A percentile compares a stretch with the other conserved stretches of the same genome.
phyloP scores from a whole-genome alignment of 64 coral and sea anemone genomes.

The Montipora efflorescens region DNA sequence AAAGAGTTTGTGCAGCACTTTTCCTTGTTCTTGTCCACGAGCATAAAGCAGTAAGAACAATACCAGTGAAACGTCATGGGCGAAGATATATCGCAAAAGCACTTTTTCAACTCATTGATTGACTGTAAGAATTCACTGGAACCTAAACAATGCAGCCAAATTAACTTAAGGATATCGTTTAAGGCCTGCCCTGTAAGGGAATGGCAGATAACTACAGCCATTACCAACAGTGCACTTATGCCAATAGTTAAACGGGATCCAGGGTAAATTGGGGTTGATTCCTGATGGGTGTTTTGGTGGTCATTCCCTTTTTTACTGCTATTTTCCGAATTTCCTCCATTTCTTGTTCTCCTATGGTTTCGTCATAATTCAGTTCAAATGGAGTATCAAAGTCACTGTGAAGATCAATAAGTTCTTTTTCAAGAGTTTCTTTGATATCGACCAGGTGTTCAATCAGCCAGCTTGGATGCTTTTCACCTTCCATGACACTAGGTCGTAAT shows the following conservation, averaged over 20 bases:
- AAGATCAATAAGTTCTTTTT: background rate
- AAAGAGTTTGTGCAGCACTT: background rate
- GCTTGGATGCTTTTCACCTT: background rate
- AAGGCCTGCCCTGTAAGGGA: background rate
- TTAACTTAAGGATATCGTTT: background rate
- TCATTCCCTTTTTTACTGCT: background rate
- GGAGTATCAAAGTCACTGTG: background rate
- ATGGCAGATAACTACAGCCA: background rate
- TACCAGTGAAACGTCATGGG: too few relatives aligned
- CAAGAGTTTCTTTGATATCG: background rate
- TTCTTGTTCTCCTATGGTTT: background rate
- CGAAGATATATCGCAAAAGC: too few relatives aligned
- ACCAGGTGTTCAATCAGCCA: background rate
- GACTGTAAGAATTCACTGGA: too few relatives aligned
- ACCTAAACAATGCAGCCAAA: slow-evolving; percentile 8
- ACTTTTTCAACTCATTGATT: too few relatives aligned
- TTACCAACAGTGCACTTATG: background rate
- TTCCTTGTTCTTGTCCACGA: background rate
- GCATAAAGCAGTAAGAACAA: too few relatives aligned
- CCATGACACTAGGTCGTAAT: background rate
- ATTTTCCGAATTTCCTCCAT: background rate
- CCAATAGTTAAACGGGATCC: background rate
- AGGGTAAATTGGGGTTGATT: background rate
- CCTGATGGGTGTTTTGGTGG: background rate
- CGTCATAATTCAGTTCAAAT: background rate